phyloP scores from a whole-genome alignment of 1,140 invertebrate genomes.

The Cydia pomonella region DNA sequence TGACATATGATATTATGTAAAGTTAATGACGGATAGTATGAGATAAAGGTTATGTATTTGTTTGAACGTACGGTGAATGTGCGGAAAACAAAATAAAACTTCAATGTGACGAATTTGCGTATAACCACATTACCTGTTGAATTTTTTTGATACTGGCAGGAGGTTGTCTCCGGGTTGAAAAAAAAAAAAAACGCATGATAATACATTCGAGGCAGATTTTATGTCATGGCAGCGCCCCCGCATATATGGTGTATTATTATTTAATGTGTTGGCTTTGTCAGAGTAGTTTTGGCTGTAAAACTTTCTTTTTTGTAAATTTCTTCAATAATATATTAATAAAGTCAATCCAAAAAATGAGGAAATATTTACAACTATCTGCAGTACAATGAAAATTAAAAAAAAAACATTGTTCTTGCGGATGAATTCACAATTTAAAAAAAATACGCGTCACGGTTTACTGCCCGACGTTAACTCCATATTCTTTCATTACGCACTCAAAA shows the following conservation, averaged over 20 bases:
- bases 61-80: slow-evolving; percentile 9
- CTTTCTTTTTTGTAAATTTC: too few species aligned
- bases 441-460: background rate
- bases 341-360: too few species aligned
- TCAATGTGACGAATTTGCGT: background rate
- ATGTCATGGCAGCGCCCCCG: too few species aligned
- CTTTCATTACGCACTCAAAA: slow-evolving; percentile 3
- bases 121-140: background rate
- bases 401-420: background rate
- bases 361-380: too few species aligned
- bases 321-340: too few species aligned
- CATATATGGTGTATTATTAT: too few species aligned
- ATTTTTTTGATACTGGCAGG: background rate
- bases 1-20: slow-evolving; percentile 38
- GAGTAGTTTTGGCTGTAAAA: background rate
- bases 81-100: slow-evolving; percentile 10
- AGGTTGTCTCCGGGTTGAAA: slow-evolving; percentile 1
- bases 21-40: slow-evolving; percentile 18
- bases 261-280: too few species aligned
- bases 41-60: slow-evolving; percentile 2
- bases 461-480: slow-evolving; percentile 15
- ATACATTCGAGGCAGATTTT: too few species aligned
- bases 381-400: too few species aligned
- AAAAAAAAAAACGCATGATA: too few species aligned
- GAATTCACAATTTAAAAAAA: background rate